Evolutionary conservation across 2,888 invertebrate species (phyloP).

Genomic region (Gymnocheta viridis): DNA sequence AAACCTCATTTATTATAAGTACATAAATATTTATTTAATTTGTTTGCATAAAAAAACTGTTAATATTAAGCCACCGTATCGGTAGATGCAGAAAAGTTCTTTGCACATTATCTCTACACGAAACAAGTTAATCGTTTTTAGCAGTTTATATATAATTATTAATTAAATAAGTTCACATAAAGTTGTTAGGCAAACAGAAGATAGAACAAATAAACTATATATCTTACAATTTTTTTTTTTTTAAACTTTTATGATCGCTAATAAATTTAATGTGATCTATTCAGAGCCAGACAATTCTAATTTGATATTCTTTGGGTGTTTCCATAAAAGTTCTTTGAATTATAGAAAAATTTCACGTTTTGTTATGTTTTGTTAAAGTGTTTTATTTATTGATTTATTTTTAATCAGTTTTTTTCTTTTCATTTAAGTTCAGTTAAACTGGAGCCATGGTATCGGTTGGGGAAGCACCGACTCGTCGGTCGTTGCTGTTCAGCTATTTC

Average conservation of each 20-base stretch:
- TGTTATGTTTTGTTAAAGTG: neutral
- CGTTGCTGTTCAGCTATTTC: too few relatives aligned
- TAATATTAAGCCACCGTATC: too few relatives aligned
- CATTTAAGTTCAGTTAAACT: neutral
- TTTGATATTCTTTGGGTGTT: slow-evolving; percentile 53
- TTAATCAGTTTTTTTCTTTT: neutral
- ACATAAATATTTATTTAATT: too few relatives aligned
- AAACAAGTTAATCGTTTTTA: too few relatives aligned
- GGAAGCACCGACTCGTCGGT: too few relatives aligned
- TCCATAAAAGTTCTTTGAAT: slow-evolving; percentile 43
- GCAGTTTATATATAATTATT: slow-evolving; percentile 25
- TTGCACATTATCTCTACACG: too few relatives aligned
- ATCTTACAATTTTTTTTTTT: neutral
- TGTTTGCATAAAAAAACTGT: too few relatives aligned
- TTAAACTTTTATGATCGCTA: slow-evolving; percentile 28
- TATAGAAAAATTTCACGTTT: slow-evolving; percentile 52
- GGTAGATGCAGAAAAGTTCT: too few relatives aligned
- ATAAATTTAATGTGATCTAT: slow-evolving; percentile 37
- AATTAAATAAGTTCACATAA: slow-evolving; percentile 31
- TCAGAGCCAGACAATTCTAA: slow-evolving; percentile 25
- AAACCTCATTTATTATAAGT: too few relatives aligned
- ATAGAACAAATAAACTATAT: slow-evolving; percentile 23
- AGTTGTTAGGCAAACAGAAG: slow-evolving; percentile 27
- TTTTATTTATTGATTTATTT: slow-evolving; percentile 6
- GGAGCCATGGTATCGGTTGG: neutral